These are phyloP conservation scores for Pyrochroa serraticornis DNA, from an alignment of 2,888 invertebrate genomes.

Conservation along the genomic window DNA sequence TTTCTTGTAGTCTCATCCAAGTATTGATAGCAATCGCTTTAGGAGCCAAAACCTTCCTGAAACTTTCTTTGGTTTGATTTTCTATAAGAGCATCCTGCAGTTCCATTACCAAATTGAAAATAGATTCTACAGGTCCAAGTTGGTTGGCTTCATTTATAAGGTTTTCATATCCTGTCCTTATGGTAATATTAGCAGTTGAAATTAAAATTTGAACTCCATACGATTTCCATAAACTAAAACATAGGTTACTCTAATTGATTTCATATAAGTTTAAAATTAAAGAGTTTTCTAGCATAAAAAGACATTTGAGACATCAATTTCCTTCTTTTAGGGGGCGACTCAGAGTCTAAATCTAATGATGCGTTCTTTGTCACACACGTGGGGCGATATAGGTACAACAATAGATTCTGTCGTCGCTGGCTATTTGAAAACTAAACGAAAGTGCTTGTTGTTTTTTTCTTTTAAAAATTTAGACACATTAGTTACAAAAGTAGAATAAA, in stretches of 20 bases:
- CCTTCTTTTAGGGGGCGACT: too few relatives aligned
- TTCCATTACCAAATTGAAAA: slow-evolving; percentile 89
- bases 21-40: slow-evolving; percentile 83
- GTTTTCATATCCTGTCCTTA: slow-evolving; percentile 70
- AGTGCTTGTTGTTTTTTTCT: too few relatives aligned
- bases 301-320: too few relatives aligned
- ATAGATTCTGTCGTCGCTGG: too few relatives aligned
- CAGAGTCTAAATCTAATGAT: too few relatives aligned
- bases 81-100: slow-evolving; percentile 77
- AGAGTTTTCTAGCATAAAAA: too few relatives aligned
- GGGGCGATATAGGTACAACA: too few relatives aligned
- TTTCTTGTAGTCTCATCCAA: slow-evolving; percentile 65
- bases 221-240: slow-evolving; percentile 68
- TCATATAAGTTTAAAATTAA: too few relatives aligned
- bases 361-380: too few relatives aligned
- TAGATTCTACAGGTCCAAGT: slow-evolving; percentile 77
- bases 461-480: too few relatives aligned
- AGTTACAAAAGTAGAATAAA: too few relatives aligned
- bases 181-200: slow-evolving; percentile 74
- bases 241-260: background rate
- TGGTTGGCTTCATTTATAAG: slow-evolving; percentile 69
- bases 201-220: slow-evolving; percentile 74
- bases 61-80: slow-evolving; percentile 75
- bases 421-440: too few relatives aligned
- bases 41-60: slow-evolving; percentile 71